Evolutionary conservation across 2,797 vertebrate species (phyloP).

Genomic region (Distichodus sexfasciatus): DNA sequence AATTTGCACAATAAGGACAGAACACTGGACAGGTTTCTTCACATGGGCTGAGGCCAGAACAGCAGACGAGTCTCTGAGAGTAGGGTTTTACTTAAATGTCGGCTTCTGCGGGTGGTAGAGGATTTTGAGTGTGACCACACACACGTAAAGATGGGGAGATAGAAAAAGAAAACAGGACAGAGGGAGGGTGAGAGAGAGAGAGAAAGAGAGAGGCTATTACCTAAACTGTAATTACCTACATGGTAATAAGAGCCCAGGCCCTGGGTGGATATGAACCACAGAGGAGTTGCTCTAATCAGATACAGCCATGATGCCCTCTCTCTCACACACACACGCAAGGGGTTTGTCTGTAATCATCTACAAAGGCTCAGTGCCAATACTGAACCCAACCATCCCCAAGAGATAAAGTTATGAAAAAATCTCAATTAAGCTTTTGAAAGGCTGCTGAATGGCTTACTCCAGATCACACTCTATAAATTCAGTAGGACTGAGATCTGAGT

Average conservation of each 20-base stretch:
- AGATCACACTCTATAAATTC: no score
- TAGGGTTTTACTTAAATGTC: not conserved
- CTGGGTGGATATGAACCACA: slow-evolving; percentile 43
- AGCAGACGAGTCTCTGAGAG: not conserved
- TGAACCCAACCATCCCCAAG: no score
- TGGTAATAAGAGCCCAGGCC: slow-evolving; percentile 34
- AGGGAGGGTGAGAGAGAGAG: slow-evolving; percentile 27
- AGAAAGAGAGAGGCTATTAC: slow-evolving; percentile 29
- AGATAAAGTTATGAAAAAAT: no score
- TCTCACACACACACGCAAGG: slow-evolving; percentile 8
- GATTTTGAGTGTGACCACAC: slow-evolving; percentile 27
- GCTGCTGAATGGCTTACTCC: no score
- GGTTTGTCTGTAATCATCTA: no score
- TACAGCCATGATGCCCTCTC: not conserved
- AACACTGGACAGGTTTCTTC: not conserved
- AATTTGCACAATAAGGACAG: no score
- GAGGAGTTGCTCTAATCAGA: slow-evolving; percentile 49
- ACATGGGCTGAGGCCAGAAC: not conserved
- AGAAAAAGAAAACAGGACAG: no score
- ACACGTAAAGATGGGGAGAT: not conserved
- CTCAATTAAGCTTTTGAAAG: no score
- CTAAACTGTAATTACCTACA: slow-evolving; percentile 37
- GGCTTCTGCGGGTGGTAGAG: not conserved
- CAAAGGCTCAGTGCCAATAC: no score
- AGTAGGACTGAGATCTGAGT: no score